Evolutionary conservation across 2,888 invertebrate species (phyloP), one percentile per base, ranked within the genome.

Genomic region (Griposia aprilina): DNA sequence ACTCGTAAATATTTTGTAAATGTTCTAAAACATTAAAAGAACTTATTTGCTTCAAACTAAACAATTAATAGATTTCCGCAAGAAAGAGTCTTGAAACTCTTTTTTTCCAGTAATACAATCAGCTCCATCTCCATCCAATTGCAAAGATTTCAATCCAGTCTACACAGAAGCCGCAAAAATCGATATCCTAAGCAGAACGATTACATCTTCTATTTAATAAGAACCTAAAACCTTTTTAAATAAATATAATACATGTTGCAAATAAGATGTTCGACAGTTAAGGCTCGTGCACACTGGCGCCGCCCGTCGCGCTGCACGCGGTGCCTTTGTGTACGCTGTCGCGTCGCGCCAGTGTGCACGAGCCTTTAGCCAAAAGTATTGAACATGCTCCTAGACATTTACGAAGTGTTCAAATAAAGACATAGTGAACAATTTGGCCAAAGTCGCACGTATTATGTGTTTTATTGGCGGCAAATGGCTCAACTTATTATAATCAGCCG

Each of bases 401-500:
- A 71, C 66, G 52, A 77, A 83, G 65, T 82, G 78, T 71, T 82
- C 60, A 70, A 82, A 74, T 83, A 78, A 74, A 75, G 83, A 81
- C 63, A 68, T 57, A 70, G n/a, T 68, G 66, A 83, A 84, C 79
- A 79, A 79, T 84, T 86, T 83, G 75, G 74, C 80, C 80, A 59
- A 74, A 76, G 65, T 83, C 73, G 26, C 86, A 59, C 71, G 63
- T 59, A 71, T 70, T 83, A 83, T 76, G 84, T 74, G 65, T 83
- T 83, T 70, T 83, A 86, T 74, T 83, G 70, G 80, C 76, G 84
- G 87, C 80, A 86, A 84, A 84, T 84, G 83, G 84, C 73, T 75
- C 71, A 82, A 84, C 87, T 86, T 84, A 86, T 84, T 84, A 83
- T 86, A 84, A 86, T 84, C 87, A 86, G 80, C 74, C 74, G 79